Evolutionary conservation across 2,113 vertebrate species (phyloP), one percentile per base, ranked within the genome.

Genomic region (Seriola rivoliana): DNA sequence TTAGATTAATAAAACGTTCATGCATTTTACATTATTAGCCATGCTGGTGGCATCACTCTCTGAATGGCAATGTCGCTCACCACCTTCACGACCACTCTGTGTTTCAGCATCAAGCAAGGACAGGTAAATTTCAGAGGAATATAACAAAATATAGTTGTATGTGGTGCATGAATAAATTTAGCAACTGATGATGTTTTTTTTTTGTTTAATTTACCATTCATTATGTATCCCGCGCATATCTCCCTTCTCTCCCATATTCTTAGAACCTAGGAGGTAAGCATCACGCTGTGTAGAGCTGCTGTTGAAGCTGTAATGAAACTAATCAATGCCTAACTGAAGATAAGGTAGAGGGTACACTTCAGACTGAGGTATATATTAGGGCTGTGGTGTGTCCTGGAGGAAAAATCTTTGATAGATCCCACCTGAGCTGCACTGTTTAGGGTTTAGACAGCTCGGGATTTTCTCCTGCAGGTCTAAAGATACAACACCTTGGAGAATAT

Each of bases 281-380:
- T 57, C 79, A 13, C 29, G 44, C 42, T 57, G 58, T 25, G 46
- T n/a, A 16, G 34, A 62, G 29, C 60, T 59, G 46, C 60, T 66
- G 34, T 42, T 60, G 2, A 72, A 72, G 42, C 68, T 34, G 62
- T 44, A 60, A 42, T 67, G 63, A 48, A 68, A 42, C 63, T 68
- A 78, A 84, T 69, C 62, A 84, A 57, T 78, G 63, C 11, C 55
- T 68, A 6, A 60, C 21, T 73, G 6, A 29, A 68, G 55, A 40
- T 57, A 62, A 78, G 25, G 52, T 17, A 11, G n/a, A 55, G 25
- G 16, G 36, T 67, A n/a, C 69, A 73, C 44, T 54, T n/a, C 5
- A 67, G 23, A 42, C 50, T 59, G 29, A 60, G 52, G 32, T 54
- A 8, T 40, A 29, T n/a, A 40, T 82, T 5, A 59, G 10, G 34